Evolutionary conservation across 2,888 invertebrate genomes (phyloP).

Genomic region (Tethea ocularis): DNA sequence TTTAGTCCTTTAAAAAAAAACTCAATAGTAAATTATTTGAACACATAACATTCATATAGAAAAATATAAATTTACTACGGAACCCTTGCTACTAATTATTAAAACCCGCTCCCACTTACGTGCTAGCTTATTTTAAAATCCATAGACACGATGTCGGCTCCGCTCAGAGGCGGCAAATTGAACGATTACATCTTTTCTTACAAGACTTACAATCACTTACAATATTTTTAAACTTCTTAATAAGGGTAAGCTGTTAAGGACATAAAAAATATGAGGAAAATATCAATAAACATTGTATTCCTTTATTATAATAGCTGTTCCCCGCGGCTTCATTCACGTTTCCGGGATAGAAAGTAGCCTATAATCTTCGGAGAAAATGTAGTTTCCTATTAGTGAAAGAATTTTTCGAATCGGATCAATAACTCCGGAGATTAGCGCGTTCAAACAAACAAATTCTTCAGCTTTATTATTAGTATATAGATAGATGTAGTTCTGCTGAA

Average conservation of each 20-base stretch:
- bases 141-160: constrained; percentile 27
- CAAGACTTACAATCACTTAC: constrained; percentile 47
- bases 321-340: too few relatives aligned
- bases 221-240: constrained; percentile 32
- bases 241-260: constrained; percentile 32
- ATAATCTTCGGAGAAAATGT: too few relatives aligned
- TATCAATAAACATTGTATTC: not conserved
- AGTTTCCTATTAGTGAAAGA: too few relatives aligned
- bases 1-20: too few relatives aligned
- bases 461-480: too few relatives aligned
- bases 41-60: not conserved
- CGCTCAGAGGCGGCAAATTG: constrained; percentile 41
- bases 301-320: too few relatives aligned
- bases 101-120: not conserved
- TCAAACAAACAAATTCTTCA: too few relatives aligned
- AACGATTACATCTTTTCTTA: constrained; percentile 45
- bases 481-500: too few relatives aligned
- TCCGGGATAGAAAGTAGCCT: too few relatives aligned
- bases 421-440: too few relatives aligned
- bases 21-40: too few relatives aligned
- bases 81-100: not conserved
- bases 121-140: constrained; percentile 18
- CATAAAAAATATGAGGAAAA: not conserved
- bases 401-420: too few relatives aligned
- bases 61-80: not conserved